Evolutionary conservation across 2,888 invertebrate species (phyloP), one percentile per base, ranked within the genome.

Genomic region (Eurois occulta): DNA sequence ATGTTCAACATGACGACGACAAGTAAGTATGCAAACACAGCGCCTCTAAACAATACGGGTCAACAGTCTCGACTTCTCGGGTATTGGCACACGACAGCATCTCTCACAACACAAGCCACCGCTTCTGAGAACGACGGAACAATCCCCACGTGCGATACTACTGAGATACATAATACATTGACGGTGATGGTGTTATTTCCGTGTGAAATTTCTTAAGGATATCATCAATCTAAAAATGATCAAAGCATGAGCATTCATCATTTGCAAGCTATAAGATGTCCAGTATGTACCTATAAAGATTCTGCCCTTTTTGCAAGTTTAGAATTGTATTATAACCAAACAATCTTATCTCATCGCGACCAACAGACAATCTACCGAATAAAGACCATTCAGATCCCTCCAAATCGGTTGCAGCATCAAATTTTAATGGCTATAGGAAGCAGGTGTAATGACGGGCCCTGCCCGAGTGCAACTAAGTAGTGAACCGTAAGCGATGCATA

Each of bases 31-130:
- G 86, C 75, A 77, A 73, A 80, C 71, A 58, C 72, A 74, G 77
- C 83, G 60, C 21, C 24, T 65, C 69, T 60, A 66, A 72, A 87
- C 88, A 86, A 87, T 83, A 70, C 75, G 21, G 87, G 88, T 87
- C 78, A 86, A 77, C 78, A 78, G 58, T 75, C 77, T 43, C 55
- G 24, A 41, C 41, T 81, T 43, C 43, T 64, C 67, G 13, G 10
- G 65, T 72, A 69, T 83, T 65, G 83, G 62, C 86, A 35, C 62
- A 62, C 60, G 41, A 28, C 65, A 28, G 4, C n/a, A 41, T 65
- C 72, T 65, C 72, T 55, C 75, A 46, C 83, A 70, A 78, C 72
- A 73, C 41, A 60, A 43, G 0, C 13, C 65, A 41, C 6, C 64
- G 66, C 48, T 86, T 87, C 88, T 67, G 48, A 46, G 86, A 86